phyloP scores from a whole-genome alignment of 2,888 invertebrate genomes.

The Andrena bicolor region DNA sequence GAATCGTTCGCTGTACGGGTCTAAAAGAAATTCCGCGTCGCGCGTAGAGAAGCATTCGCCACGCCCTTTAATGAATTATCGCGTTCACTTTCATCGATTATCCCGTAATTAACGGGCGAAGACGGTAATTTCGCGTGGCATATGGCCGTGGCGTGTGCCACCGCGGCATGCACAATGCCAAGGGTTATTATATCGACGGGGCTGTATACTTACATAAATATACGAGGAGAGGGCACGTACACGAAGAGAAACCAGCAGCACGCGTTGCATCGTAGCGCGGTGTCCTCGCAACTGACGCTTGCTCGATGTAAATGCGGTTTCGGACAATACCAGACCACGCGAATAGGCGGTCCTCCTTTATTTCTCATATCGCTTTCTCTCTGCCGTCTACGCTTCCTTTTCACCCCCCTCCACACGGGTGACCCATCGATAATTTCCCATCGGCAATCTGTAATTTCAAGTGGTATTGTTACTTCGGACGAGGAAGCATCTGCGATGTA shows the following conservation, averaged over 20 bases:
- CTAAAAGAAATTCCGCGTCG: neutral
- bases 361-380: slow-evolving; percentile 47
- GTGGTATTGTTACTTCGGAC: slow-evolving; percentile 76
- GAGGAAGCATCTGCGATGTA: slow-evolving; percentile 77
- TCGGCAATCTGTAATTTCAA: slow-evolving; percentile 79
- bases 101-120: slow-evolving; percentile 80
- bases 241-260: slow-evolving; percentile 75
- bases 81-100: slow-evolving; percentile 72
- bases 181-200: slow-evolving; percentile 74
- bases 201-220: slow-evolving; percentile 77
- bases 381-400: slow-evolving; percentile 48
- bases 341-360: slow-evolving; percentile 62
- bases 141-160: slow-evolving; percentile 81
- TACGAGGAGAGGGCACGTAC: slow-evolving; percentile 66
- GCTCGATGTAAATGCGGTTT: slow-evolving; percentile 77
- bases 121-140: slow-evolving; percentile 80
- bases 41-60: neutral
- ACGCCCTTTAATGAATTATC: slow-evolving; percentile 73
- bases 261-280: slow-evolving; percentile 70
- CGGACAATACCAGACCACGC: slow-evolving; percentile 77
- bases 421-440: slow-evolving; percentile 78
- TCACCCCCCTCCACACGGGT: slow-evolving; percentile 46
- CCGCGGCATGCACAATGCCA: slow-evolving; percentile 75
- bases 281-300: slow-evolving; percentile 79
- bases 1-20: neutral